Base-by-base conservation (phyloP, 2,113 vertebrate species). In the Sander lucioperca region DNA sequence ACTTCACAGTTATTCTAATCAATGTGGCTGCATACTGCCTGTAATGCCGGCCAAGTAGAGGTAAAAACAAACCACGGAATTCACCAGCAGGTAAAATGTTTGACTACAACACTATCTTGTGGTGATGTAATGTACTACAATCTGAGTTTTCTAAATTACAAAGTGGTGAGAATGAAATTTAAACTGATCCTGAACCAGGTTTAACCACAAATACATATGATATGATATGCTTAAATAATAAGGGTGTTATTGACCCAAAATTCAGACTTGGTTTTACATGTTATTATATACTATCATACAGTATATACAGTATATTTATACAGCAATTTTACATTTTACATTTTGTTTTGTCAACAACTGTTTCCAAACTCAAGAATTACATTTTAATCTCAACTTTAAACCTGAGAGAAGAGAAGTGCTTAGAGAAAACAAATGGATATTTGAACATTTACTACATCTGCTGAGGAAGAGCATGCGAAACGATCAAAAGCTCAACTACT, bases 61-160 rank as follows among this genome's bases (percentile, higher is more conserved):
- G 9, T 50, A 33, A 56, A 14, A 21, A 30, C 11, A 3, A 25
- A 58, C 6, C n/a, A 54, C 7, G 9, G 45, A 23, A 9, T 15
- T 66, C 25, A 27, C 21, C 36, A 43, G 50, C 27, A 23, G 16
- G 16, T 39, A n/a, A 65, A 82, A 19, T 47, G 27, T 82, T 67
- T 51, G 73, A 21, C 77, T n/a, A 13, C 56, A 57, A 10, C 25
- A 7, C 85, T 14, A 69, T n/a, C 89, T 6, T 2, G 79, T 81
- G 82, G 78, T 18, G 7, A 39, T 1, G 1, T 2, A 14, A 2
- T 36, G 33, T 8, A 84, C 21, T 78, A 30, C 77, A 79, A 1
- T 0, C 1, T n/a, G 7, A 48, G 43, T 57, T 27, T 19, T 19
- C 10, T 2, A 2, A 10, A 43, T 18, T 27, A 27, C 27, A 2